Evolutionary conservation across 2,113 vertebrate genomes (phyloP).

Genomic region (Rhea pennata): DNA sequence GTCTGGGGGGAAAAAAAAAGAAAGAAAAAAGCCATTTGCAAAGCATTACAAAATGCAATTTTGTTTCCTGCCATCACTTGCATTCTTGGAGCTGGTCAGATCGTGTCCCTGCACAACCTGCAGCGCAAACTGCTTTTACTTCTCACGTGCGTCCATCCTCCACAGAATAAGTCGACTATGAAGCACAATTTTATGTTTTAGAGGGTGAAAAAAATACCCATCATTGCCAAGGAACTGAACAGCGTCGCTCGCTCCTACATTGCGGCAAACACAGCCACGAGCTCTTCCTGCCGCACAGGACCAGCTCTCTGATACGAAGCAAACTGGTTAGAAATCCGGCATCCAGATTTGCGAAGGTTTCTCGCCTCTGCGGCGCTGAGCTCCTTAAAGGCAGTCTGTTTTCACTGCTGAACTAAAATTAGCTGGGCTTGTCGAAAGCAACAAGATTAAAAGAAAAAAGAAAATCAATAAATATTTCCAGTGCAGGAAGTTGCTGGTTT

Average conservation of each 20-base stretch:
- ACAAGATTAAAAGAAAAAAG: neutral
- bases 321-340: neutral
- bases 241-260: neutral
- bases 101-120: neutral
- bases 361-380: neutral
- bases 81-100: neutral
- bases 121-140: neutral
- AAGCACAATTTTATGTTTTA: constrained; percentile 24
- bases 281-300: neutral
- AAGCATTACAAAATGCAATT: neutral
- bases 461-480: neutral
- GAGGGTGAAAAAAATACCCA: neutral
- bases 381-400: constrained; percentile 30
- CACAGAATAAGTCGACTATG: neutral
- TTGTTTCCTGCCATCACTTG: neutral
- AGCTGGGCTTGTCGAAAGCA: constrained; percentile 50
- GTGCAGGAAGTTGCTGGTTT: neutral
- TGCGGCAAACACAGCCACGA: neutral
- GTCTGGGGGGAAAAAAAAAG: too few species aligned
- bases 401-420: constrained; percentile 63
- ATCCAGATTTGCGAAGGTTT: neutral
- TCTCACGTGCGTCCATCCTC: neutral
- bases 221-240: neutral
- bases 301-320: neutral
- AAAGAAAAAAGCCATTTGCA: neutral